These are phyloP conservation scores for Semnopithecus entellus DNA, from an alignment of 2,113 vertebrate species.

Conservation along the genomic window DNA sequence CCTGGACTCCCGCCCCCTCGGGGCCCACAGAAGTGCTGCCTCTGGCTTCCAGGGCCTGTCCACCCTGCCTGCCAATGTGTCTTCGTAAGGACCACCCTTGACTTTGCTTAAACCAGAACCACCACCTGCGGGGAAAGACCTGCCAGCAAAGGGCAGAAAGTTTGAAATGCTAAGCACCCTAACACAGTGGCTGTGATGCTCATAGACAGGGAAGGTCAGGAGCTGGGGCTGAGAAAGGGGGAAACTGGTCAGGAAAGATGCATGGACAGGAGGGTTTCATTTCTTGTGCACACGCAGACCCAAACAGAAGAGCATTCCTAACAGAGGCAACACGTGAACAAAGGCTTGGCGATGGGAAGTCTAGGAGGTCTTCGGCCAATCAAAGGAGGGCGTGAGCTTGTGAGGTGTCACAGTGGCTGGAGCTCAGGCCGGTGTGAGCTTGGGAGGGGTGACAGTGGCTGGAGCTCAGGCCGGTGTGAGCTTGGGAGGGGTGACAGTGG, in stretches of 20 bases:
- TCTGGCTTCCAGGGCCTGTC: fast-evolving
- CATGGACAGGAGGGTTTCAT: fast-evolving
- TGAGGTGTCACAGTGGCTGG: neutral
- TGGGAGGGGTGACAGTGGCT: fast-evolving
- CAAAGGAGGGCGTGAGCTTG: neutral
- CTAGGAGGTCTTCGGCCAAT: neutral
- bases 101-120: neutral
- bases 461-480: neutral
- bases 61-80: neutral
- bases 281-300: neutral
- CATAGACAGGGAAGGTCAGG: neutral
- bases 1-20: neutral
- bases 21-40: neutral
- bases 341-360: neutral
- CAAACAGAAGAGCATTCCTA: fast-evolving
- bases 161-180: fast-evolving
- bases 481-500: fast-evolving
- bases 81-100: neutral
- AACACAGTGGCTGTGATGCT: fast-evolving
- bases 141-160: too few species aligned
- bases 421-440: too few species aligned
- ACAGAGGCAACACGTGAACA: neutral
- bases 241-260: neutral
- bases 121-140: neutral
- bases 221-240: too few species aligned